Percentiles rank a stretch among this genome's conserved stretches.
These are phyloP conservation scores for Cylindroiulus punctatus DNA, from an alignment of 2,888 invertebrate genomes.

Conservation along the genomic window DNA sequence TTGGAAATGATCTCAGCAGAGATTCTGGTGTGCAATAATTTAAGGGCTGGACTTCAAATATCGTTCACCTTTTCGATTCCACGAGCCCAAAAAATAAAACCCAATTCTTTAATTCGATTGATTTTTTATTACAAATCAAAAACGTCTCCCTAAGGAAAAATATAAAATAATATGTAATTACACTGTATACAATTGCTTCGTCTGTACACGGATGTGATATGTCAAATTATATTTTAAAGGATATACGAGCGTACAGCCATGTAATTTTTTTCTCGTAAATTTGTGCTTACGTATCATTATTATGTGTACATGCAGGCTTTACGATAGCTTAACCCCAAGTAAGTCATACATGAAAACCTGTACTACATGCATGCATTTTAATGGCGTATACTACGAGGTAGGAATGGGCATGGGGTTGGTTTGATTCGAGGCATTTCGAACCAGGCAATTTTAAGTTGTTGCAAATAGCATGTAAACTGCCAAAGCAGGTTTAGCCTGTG, in stretches of 20 bases:
- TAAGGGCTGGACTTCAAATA: not conserved
- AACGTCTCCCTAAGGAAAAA: constrained; percentile 14
- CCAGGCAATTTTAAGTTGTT: too few relatives aligned
- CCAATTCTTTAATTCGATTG: constrained; percentile 24
- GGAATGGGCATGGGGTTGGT: too few relatives aligned
- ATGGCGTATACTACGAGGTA: too few relatives aligned
- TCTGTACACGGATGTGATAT: constrained; percentile 15
- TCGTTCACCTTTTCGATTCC: constrained; percentile 1
- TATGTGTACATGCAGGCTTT: not conserved
- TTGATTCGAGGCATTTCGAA: too few relatives aligned
- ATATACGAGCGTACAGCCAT: too few relatives aligned
- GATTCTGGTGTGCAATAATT: not conserved
- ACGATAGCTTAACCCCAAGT: not conserved
- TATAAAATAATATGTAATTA: constrained; percentile 22
- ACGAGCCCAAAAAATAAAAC: not conserved
- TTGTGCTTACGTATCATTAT: not conserved
- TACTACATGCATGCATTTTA: too few relatives aligned
- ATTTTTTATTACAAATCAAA: constrained; percentile 33
- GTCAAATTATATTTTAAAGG: too few relatives aligned
- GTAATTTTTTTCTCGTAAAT: too few relatives aligned
- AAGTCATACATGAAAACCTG: too few relatives aligned
- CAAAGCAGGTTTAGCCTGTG: too few relatives aligned
- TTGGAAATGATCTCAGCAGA: not conserved
- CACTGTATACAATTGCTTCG: not conserved
- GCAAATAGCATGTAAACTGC: too few relatives aligned